Base-by-base conservation (phyloP, 2,888 invertebrate species). In the Acleris emargana region DNA sequence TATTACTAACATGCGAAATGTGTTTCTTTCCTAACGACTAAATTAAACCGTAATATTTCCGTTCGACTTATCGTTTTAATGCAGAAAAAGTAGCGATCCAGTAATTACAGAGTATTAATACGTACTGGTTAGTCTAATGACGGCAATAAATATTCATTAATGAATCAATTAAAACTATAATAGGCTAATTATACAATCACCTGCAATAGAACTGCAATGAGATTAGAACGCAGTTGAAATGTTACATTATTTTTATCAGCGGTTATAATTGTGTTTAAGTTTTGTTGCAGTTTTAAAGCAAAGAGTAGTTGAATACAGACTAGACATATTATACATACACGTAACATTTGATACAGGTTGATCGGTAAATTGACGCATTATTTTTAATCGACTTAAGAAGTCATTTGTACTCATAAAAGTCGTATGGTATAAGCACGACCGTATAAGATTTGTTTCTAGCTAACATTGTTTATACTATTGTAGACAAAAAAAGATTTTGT, bases 111-210 rank as follows among this genome's bases (percentile, higher is more conserved):
- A 6, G 16, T 63, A 58, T 53, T 53, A 63, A 49, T 58, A n/a
- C 52, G 13, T 43, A 32, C 63, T 53, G 32, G 20, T 63, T 58
- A 38, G 22, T 18, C 52, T 63, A 52, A 63, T 58, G 58, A 58
- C 58, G 38, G 54, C 32, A 45, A 58, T 63, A 52, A 58, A 58
- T 63, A 63, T 58, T 58, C 63, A 58, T 18, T 51, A 20, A 11
- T 5, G 58, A 58, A 32, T 63, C 58, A 47, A 62, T 58, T 58
- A 63, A 28, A 58, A 57, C 20, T 25, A 58, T 63, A 58, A 63
- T 58, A 53, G 45, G 25, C 38, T 22, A 47, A 53, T 63, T 58
- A 53, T 17, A 11, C 52, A 43, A 63, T 62, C 47, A 9, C 13
- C 52, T 63, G n/a, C 38, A 47, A n/a, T 7, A 45, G 22, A 58